Evolutionary conservation across 2,113 vertebrate species (phyloP), one percentile per base, ranked within the genome.

Genomic region (Cygnus atratus): DNA sequence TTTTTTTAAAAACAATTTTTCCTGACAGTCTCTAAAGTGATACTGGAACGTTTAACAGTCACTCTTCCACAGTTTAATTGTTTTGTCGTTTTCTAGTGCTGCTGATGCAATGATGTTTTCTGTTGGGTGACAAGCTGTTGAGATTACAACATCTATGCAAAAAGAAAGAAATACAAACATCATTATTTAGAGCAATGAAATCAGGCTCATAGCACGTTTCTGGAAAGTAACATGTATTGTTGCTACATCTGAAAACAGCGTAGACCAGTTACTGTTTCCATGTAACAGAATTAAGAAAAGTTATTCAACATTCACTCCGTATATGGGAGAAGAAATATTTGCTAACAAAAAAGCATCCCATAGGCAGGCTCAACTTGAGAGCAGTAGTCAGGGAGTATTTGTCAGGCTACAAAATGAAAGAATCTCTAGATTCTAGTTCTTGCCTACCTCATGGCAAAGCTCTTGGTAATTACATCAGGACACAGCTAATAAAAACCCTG

Each of bases 21-120:
- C 87, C 94, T 87, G 84, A 94, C 91, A 94, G 97, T 93, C 96
- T 95, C 94, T 91, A 48, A 63, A 75, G 86, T 21, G 79, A 94
- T 82, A 11, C 43, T 90, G 87, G 94, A 97, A 92, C 79, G 5
- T 96, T 98, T 98, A 99, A 98, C 99, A 99, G 98, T 99, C 99
- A 90, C 99, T 99, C 98, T 98, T 99, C 99, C 99, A 99, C 97
- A 99, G 98, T 97, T 99, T 99, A 97, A 99, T 99, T 93, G 99
- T 99, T 97, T 99, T 99, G 99, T 99, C 99, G 1, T 99, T 99
- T 98, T 99, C 99, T 98, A 99, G 97, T 18, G 99, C 99, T 0
- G 99, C 99, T 0, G 99, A 99, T 2, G 99, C 99, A 2, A 99
- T 99, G 98, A 99, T 99, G 98, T 99, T 99, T 95, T 99, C 99